Evolutionary conservation across 2,797 vertebrate species (phyloP).

Genomic region (Darevskia nairensis): DNA sequence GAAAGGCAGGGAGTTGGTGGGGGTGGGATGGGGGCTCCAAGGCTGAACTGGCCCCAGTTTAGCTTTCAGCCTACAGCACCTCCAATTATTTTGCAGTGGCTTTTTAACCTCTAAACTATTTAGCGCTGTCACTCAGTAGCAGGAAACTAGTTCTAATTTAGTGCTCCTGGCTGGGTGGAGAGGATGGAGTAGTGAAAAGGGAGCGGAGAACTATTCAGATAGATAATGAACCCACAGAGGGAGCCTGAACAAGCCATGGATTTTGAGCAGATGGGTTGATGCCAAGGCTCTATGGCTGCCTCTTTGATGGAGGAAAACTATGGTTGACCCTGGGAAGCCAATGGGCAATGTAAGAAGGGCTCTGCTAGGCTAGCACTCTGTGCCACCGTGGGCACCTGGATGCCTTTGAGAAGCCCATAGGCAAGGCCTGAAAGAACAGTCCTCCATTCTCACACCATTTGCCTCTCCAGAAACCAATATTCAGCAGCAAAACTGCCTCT

Average conservation of each 20-base stretch:
- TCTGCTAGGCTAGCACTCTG: too few species aligned
- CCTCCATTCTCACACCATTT: background rate
- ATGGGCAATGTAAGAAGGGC: background rate
- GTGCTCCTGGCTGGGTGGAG: slow-evolving; percentile 68
- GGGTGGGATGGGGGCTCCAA: slow-evolving; percentile 69
- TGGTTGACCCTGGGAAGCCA: slow-evolving; percentile 7
- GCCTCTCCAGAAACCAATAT: too few species aligned
- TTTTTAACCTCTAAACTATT: slow-evolving; percentile 77
- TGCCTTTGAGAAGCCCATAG: background rate
- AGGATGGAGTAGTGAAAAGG: slow-evolving; percentile 72
- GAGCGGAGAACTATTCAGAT: slow-evolving; percentile 73
- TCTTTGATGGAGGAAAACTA: slow-evolving; percentile 24
- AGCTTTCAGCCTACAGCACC: slow-evolving; percentile 75
- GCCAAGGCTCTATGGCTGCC: slow-evolving; percentile 47
- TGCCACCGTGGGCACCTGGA: background rate
- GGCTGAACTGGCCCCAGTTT: slow-evolving; percentile 67
- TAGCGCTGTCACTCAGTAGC: slow-evolving; percentile 71
- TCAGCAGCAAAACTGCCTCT: too few species aligned
- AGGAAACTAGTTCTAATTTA: slow-evolving; percentile 74
- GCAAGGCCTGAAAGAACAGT: too few species aligned
- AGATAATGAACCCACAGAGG: slow-evolving; percentile 65
- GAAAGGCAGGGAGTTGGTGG: slow-evolving; percentile 59
- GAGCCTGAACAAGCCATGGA: slow-evolving; percentile 39
- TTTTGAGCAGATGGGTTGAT: slow-evolving; percentile 56
- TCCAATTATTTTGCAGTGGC: slow-evolving; percentile 74